phyloP scores from a whole-genome alignment of 1,140 invertebrate species.

The Micrasema longulum region DNA sequence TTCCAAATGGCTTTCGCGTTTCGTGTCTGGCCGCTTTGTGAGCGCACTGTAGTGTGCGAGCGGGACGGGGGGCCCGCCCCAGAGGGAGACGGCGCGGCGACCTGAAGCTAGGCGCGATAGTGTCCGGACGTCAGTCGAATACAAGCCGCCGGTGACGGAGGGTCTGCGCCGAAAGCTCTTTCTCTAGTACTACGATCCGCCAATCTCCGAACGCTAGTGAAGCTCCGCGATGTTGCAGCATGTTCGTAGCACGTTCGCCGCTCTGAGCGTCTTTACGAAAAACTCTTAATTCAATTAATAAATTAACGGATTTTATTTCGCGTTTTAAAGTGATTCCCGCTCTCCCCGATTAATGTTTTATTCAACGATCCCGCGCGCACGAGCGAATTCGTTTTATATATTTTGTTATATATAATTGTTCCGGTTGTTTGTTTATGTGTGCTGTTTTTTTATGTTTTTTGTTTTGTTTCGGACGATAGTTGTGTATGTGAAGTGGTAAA shows the following conservation, averaged over 20 bases:
- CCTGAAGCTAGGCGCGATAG: slow-evolving; percentile 16
- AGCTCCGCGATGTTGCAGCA: slow-evolving; percentile 22
- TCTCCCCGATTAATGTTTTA: slow-evolving; percentile 20
- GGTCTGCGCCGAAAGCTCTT: slow-evolving; percentile 18
- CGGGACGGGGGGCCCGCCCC: not conserved
- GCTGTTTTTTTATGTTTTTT: slow-evolving; percentile 26
- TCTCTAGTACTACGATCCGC: slow-evolving; percentile 18
- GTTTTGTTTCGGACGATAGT: slow-evolving; percentile 25
- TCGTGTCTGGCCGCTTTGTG: slow-evolving; percentile 29
- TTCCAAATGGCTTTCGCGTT: slow-evolving; percentile 31
- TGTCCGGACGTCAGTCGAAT: slow-evolving; percentile 33
- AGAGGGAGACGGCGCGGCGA: slow-evolving; percentile 20
- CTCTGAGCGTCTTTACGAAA: slow-evolving; percentile 11
- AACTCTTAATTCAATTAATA: slow-evolving; percentile 16
- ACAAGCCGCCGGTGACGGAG: slow-evolving; percentile 32
- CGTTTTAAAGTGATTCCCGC: slow-evolving; percentile 21
- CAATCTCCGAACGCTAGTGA: not conserved
- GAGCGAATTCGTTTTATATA: slow-evolving; percentile 25
- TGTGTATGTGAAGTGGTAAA: not conserved
- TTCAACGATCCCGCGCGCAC: slow-evolving; percentile 2
- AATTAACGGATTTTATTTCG: not conserved
- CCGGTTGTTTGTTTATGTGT: slow-evolving; percentile 37
- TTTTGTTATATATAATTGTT: slow-evolving; percentile 27
- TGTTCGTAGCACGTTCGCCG: slow-evolving; percentile 21
- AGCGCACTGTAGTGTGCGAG: slow-evolving; percentile 28